Base-by-base conservation (phyloP, 2,113 vertebrate species). In the Sminthopsis crassicaudata region DNA sequence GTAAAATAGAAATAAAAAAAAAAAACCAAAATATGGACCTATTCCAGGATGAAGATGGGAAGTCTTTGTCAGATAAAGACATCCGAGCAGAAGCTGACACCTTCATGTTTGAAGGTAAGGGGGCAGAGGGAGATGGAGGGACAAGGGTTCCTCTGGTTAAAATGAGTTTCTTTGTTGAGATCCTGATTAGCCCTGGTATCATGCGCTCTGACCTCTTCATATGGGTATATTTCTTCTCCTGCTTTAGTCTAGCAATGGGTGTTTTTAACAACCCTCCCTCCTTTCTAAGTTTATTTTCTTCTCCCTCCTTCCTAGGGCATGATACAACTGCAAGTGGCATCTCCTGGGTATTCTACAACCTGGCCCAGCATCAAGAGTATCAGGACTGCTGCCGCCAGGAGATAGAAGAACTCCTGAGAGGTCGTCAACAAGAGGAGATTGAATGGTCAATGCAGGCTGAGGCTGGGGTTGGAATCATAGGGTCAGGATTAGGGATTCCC, bases 41-140 rank as follows among this genome's bases (percentile, higher is more conserved):
- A 26, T 30, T 84, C 3, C 97, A 99, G 99, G 99, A 99, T 53
- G 99, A 99, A 95, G 97, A 99, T 0, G 99, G 99, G 60, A 98
- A 97, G 0, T 94, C 97, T 0, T 91, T 99, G 2, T 98, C 99
- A 0, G 98, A 99, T 0, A 98, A 99, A 91, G 99, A 99, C 92
- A 98, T 99, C 8, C 94, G 98, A 84, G 99, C 99, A 0, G 99
- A 99, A 53, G 99, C 99, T 0, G 98, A 99, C 95, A 99, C 99
- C 36, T 99, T 99, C 98, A 99, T 99, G 99, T 99, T 99, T n/a
- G 99, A 97, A 95, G 99, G 99, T 99, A 96, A 99, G 97, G 0
- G 24, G 46, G 23, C n/a, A n/a, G 6, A 26, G 51, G 90, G 60
- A 52, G n/a, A 22, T 12, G 16, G 52, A 12, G 19, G 23, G 89